Percentiles rank a stretch among this genome's conserved stretches.
Conservation (phyloP, 2,113 vertebrate species). For the Gobio gobio region DNA sequence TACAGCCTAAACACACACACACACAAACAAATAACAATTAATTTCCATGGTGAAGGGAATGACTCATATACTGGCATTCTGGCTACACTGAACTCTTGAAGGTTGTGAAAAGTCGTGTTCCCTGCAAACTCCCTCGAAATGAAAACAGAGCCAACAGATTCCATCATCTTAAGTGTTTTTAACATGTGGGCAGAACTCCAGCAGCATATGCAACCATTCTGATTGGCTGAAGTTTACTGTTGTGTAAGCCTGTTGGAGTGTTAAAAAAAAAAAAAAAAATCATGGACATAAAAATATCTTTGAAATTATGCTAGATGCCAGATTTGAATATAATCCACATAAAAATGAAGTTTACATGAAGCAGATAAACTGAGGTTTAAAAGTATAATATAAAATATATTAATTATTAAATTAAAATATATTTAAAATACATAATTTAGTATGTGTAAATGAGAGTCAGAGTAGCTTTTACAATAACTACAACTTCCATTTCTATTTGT, state of each 20-base stretch:
- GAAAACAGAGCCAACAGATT: neutral
- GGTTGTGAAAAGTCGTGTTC: neutral
- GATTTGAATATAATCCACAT: neutral
- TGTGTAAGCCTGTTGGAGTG: neutral
- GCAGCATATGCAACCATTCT: neutral
- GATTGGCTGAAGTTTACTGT: neutral
- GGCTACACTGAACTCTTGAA: neutral
- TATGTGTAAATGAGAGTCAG: neutral
- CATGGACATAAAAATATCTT: neutral
- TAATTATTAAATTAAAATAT: too few relatives aligned
- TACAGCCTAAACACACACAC: slow-evolving; percentile 82
- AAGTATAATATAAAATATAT: neutral
- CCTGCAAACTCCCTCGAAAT: slow-evolving; percentile 2
- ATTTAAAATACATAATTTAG: neutral
- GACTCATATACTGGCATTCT: slow-evolving; percentile 5
- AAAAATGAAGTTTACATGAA: neutral
- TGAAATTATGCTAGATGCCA: neutral
- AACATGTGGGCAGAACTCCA: slow-evolving; percentile 10
- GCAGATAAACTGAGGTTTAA: neutral
- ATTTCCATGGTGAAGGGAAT: neutral
- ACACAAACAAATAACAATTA: slow-evolving; percentile 35
- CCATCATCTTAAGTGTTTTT: neutral
- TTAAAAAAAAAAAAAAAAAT: too few relatives aligned
- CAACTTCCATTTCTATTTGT: neutral
- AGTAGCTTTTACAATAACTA: neutral